Evolutionary conservation across 2,113 vertebrate species (phyloP).

Genomic region (Meriones unguiculatus): DNA sequence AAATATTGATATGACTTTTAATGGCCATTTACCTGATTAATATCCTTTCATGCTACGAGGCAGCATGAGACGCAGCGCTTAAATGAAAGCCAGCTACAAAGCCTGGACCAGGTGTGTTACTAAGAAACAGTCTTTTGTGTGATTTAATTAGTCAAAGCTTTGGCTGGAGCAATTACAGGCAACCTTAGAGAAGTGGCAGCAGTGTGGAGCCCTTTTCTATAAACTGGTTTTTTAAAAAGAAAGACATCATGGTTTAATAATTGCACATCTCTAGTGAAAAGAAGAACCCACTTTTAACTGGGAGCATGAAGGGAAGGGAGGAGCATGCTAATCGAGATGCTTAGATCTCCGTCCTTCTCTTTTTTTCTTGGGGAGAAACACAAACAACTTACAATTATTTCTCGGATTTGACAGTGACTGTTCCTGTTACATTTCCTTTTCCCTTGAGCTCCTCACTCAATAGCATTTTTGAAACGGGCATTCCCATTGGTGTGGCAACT

Average conservation of each 20-base stretch:
- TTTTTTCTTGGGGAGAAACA: slow-evolving; percentile 2
- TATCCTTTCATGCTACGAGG: slow-evolving; percentile 84
- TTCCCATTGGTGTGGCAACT: background rate
- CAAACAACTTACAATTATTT: slow-evolving; percentile 11
- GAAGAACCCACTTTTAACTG: slow-evolving; percentile 73
- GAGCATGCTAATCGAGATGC: slow-evolving; percentile 28
- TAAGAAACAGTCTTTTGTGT: slow-evolving; percentile 89
- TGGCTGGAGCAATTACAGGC: slow-evolving; percentile 85
- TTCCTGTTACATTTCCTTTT: background rate
- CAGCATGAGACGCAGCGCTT: slow-evolving; percentile 81
- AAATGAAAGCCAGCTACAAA: slow-evolving; percentile 87
- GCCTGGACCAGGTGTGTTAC: slow-evolving; percentile 89
- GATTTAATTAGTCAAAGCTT: slow-evolving; percentile 89
- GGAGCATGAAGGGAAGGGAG: background rate
- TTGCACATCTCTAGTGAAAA: slow-evolving; percentile 66
- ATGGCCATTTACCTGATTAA: slow-evolving; percentile 89
- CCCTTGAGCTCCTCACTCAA: background rate
- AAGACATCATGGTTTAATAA: slow-evolving; percentile 87
- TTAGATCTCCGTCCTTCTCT: background rate
- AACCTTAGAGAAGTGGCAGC: slow-evolving; percentile 84
- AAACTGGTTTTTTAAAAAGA: slow-evolving; percentile 81
- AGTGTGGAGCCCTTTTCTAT: slow-evolving; percentile 79
- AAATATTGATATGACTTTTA: slow-evolving; percentile 89
- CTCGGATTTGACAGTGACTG: slow-evolving; percentile 10
- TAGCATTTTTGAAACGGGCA: background rate